Evolutionary conservation across 2,888 invertebrate genomes (phyloP).

Genomic region (Sycophila texana): DNA sequence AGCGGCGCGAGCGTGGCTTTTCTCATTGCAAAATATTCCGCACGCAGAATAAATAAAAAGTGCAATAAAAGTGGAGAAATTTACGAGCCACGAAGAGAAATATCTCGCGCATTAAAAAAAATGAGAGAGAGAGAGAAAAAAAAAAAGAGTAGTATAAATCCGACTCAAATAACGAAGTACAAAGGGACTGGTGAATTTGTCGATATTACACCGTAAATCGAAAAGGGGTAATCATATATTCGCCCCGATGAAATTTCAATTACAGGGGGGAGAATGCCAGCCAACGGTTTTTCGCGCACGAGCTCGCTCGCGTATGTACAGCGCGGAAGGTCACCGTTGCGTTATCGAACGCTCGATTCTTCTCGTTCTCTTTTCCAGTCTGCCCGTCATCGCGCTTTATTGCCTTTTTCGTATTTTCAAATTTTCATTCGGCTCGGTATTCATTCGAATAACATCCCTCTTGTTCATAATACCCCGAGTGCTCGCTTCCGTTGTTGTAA

Average conservation of each 20-base stretch:
- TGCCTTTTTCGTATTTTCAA: slow-evolving; percentile 46
- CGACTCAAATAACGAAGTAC: slow-evolving; percentile 20
- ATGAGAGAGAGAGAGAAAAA: not conserved
- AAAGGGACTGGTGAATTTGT: slow-evolving; percentile 34
- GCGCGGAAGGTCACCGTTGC: slow-evolving; percentile 5
- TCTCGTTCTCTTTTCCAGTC: not conserved
- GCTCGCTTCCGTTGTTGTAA: no score
- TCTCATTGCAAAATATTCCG: not conserved
- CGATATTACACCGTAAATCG: slow-evolving; percentile 50
- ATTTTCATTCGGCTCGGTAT: slow-evolving; percentile 49
- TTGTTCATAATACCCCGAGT: no score
- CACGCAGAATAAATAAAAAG: slow-evolving; percentile 13
- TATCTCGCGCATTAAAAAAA: slow-evolving; percentile 1
- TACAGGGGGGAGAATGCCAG: slow-evolving; percentile 27
- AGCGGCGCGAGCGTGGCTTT: not conserved
- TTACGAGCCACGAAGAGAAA: slow-evolving; percentile 18
- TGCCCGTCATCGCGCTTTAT: slow-evolving; percentile 11
- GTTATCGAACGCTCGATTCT: slow-evolving; percentile 11
- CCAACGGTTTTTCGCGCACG: not conserved
- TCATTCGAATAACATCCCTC: slow-evolving; percentile 65
- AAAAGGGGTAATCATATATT: slow-evolving; percentile 45
- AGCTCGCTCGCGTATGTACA: not conserved
- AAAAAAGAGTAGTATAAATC: slow-evolving; percentile 24
- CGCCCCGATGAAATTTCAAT: slow-evolving; percentile 47
- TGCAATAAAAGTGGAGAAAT: not conserved